Evolutionary conservation across 1,140 invertebrate species (phyloP).

Genomic region (Panagrolaimus sp.): DNA sequence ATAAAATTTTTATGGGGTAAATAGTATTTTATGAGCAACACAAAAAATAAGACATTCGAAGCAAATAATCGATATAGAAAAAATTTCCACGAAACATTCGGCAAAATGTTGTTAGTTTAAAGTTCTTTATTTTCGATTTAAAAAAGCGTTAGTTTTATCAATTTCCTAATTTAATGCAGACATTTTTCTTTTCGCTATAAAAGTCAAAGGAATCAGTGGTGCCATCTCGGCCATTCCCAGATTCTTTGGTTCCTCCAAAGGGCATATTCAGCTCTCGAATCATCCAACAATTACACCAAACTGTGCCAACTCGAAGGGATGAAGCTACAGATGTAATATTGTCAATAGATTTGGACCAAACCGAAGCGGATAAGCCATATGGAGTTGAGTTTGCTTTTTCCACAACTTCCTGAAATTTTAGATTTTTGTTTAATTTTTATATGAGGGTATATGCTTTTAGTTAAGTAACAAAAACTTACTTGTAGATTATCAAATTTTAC

Average conservation of each 20-base stretch:
- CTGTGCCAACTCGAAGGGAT: slow-evolving; percentile 61
- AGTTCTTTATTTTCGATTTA: too few species aligned
- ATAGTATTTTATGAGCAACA: too few species aligned
- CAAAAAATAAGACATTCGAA: too few species aligned
- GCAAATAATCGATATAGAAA: too few species aligned
- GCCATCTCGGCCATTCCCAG: slow-evolving; percentile 66
- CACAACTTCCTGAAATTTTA: slow-evolving; percentile 59
- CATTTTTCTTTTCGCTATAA: slow-evolving; percentile 66
- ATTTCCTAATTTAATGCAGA: slow-evolving; percentile 62
- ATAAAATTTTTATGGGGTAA: too few species aligned
- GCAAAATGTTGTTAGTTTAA: too few species aligned
- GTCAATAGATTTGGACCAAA: slow-evolving; percentile 63
- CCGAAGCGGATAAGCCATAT: slow-evolving; percentile 65
- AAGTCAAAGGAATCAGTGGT: slow-evolving; percentile 65
- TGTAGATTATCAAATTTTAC: slow-evolving; percentile 62
- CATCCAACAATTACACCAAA: slow-evolving; percentile 68
- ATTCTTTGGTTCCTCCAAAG: slow-evolving; percentile 67
- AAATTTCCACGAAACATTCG: too few species aligned
- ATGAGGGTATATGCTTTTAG: slow-evolving; percentile 33
- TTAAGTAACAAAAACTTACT: slow-evolving; percentile 55
- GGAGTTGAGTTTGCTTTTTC: slow-evolving; percentile 62
- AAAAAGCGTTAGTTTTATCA: neutral
- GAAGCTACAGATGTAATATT: slow-evolving; percentile 62
- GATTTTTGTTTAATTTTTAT: neutral
- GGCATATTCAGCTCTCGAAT: slow-evolving; percentile 65